Evolutionary conservation across 2,113 vertebrate genomes (phyloP), one percentile per base, ranked within the genome.

Genomic region (Ailurus styani): DNA sequence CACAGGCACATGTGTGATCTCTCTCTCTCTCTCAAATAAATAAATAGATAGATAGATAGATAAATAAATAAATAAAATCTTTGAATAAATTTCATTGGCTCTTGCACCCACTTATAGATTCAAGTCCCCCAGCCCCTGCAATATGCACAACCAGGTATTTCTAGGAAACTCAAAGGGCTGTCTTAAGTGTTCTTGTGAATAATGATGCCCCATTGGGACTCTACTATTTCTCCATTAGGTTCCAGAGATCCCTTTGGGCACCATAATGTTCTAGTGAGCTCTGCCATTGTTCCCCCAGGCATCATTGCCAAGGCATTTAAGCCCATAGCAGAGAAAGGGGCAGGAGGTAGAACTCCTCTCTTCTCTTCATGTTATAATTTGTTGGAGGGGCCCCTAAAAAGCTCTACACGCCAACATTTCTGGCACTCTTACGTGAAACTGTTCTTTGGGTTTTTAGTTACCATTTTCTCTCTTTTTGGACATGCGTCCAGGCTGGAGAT

Each of bases 111-210:
- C 52, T 77, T 84, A 2, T 2, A 87, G 21, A 89, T 57, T 73
- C 8, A 52, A 72, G 93, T 54, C 1, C 34, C 42, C 7, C 14
- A 60, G 7, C 25, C 47, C 72, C 50, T 87, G 42, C 40, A 73
- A 13, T 79, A 60, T 84, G 95, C 20, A 84, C 37, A 47, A 94
- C 25, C 40, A 94, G 42, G 5, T 83, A 57, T 90, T 87, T 92
- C 73, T 84, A 87, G 52, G n/a, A 87, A 89, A 68, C 1, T 9
- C 73, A 62, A 68, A 93, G 47, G 13, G 3, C 1, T 79, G 3
- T 21, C 21, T 88, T 18, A 52, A 1, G 9, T 82, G 9, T 81
- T 78, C 34, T 93, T 4, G 3, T 40, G 50, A 66, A 50, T 75
- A 93, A 11, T 68, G 55, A 57, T 9, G 6, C 23, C n/a, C 34